Percentiles rank a stretch among this genome's conserved stretches.
Evolutionary conservation across 2,113 vertebrate species (phyloP).

Genomic region (Epinephelus fuscoguttatus): DNA sequence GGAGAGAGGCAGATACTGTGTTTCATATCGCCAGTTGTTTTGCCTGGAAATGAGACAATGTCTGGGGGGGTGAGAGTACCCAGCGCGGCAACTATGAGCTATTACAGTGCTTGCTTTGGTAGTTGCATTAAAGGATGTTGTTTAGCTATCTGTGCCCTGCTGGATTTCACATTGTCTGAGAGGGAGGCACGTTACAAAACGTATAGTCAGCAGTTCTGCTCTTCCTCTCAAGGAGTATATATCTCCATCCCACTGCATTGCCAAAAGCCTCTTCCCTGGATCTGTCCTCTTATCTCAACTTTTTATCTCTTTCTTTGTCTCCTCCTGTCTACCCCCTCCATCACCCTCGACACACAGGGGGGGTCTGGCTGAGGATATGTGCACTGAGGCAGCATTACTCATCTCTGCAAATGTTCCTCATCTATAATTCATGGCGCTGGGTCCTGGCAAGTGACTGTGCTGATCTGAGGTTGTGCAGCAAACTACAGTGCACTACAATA

Average conservation of each 20-base stretch:
- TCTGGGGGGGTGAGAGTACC: constrained; percentile 19
- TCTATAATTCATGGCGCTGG: constrained; percentile 82
- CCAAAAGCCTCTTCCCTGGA: neutral
- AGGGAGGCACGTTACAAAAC: neutral
- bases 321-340: neutral
- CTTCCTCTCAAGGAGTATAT: neutral
- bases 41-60: constrained; percentile 51
- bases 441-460: constrained; percentile 71
- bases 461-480: constrained; percentile 66
- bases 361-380: constrained; percentile 38
- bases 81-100: neutral
- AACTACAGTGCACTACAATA: constrained; percentile 53
- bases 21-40: constrained; percentile 67
- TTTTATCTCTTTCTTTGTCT: constrained; percentile 13
- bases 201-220: constrained; percentile 52
- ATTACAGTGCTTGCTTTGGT: constrained; percentile 21
- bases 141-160: constrained; percentile 20
- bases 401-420: constrained; percentile 74
- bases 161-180: constrained; percentile 32
- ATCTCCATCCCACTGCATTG: constrained; percentile 13
- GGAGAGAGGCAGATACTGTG: constrained; percentile 63
- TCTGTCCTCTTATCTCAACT: constrained; percentile 24
- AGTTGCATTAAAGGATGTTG: constrained; percentile 33
- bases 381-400: constrained; percentile 68
- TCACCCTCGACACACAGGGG: constrained; percentile 1